phyloP scores from a whole-genome alignment of 2,888 invertebrate species.

The Thelaira solivaga region DNA sequence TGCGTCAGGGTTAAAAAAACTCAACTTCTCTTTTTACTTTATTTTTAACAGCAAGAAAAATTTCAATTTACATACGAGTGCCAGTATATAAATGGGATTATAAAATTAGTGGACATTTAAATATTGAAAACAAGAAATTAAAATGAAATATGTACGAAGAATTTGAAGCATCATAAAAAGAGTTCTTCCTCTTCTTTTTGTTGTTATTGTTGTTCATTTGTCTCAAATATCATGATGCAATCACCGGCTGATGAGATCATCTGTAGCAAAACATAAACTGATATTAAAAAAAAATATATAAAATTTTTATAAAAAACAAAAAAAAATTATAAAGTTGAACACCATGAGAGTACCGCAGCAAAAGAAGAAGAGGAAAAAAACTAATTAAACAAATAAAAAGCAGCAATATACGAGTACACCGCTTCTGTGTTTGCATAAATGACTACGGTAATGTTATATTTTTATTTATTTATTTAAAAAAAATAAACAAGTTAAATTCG shows the following conservation, averaged over 20 bases:
- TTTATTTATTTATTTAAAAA: too few relatives aligned
- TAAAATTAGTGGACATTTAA: constrained; percentile 10
- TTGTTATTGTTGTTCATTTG: constrained; percentile 13
- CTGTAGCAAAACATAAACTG: constrained; percentile 32
- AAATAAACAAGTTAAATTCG: too few relatives aligned
- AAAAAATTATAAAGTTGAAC: neutral
- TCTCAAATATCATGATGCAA: constrained; percentile 56
- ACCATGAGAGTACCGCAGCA: neutral
- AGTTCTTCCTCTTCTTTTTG: too few relatives aligned
- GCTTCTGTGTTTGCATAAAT: neutral
- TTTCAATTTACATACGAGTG: too few relatives aligned
- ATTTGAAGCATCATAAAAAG: neutral
- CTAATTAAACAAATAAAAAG: constrained; percentile 30
- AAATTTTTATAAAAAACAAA: constrained; percentile 6
- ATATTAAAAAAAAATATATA: constrained; percentile 29
- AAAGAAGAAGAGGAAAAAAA: neutral
- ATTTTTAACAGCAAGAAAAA: too few relatives aligned
- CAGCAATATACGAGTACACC: neutral
- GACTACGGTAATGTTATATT: neutral
- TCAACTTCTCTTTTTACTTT: too few relatives aligned
- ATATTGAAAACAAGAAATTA: neutral
- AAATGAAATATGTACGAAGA: too few relatives aligned
- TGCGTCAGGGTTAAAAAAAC: too few relatives aligned
- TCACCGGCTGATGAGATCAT: constrained; percentile 50
- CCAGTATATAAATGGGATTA: neutral